Evolutionary conservation across 1,140 invertebrate genomes (phyloP), one percentile per base, ranked within the genome.

Genomic region (Bombus ignitus): DNA sequence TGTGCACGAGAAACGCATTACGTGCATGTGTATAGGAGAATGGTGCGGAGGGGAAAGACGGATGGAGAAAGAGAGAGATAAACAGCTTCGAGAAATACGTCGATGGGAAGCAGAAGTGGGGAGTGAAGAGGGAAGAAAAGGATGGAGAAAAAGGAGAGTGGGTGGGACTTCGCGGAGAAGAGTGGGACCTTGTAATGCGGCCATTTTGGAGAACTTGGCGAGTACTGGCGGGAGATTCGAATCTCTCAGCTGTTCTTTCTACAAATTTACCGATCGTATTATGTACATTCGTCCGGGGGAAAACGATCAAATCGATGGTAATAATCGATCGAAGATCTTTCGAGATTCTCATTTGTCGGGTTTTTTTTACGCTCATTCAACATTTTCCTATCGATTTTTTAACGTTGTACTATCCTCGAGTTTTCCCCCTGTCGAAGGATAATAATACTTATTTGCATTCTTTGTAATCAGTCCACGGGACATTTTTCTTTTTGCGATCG

Each of bases 151-250:
- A 76, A 76, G 62, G 65, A 57, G 85, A 88, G 59, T 86, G 74
- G 82, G 83, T 66, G 66, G 82, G 76, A 83, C 73, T 83, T 59
- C n/a, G 47, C 35, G n/a, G 77, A 73, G 72, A 59, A 70, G 79
- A 86, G 75, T 57, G 75, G 57, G 76, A 87, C 39, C 79, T 66
- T 59, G 65, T 25, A n/a, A 9, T 25, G 65, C 87, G 87, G 92
- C 92, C 93, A 93, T 93, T 91, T 93, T 93, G 92, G 93, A 93
- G 92, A 93, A 93, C 90, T 71, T 53, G 47, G 32, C 73, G 78
- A 89, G 83, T 80, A 65, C 47, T n/a, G 78, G 88, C 91, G 90
- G 88, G 91, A 91, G 86, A 92, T 92, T 90, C 85, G 62, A 91
- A 89, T 86, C 83, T 91, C 73, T 66, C 32, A 15, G 5, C 42